These are phyloP conservation scores for Acanthopagrus latus DNA, from an alignment of 2,797 vertebrate genomes.

Conservation along the genomic window DNA sequence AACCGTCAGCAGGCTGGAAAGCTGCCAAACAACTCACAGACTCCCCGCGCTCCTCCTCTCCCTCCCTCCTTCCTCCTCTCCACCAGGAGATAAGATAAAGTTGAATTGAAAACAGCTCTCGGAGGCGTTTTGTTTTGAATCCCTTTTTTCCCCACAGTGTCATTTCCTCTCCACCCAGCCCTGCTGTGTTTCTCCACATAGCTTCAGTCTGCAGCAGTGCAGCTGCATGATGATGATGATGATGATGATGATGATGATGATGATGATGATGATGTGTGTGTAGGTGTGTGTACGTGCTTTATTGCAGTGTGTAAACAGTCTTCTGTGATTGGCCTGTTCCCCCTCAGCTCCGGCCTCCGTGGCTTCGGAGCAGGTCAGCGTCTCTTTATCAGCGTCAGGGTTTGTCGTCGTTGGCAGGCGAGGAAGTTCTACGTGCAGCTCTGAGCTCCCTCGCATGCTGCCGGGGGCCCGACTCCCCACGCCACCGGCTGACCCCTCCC, in stretches of 20 bases:
- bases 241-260: background rate
- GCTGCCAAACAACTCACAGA: constrained; percentile 24
- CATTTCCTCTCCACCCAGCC: constrained; percentile 17
- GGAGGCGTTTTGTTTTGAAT: constrained; percentile 14
- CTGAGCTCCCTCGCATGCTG: background rate
- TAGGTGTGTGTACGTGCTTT: background rate
- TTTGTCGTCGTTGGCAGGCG: constrained; percentile 1
- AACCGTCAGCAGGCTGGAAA: constrained; percentile 43
- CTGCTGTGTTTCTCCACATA: background rate
- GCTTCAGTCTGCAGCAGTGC: background rate
- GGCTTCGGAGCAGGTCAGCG: background rate
- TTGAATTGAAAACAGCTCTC: background rate
- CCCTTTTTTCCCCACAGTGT: background rate
- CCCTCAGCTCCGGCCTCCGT: background rate
- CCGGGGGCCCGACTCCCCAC: background rate
- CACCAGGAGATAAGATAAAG: constrained; percentile 35
- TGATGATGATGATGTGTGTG: background rate
- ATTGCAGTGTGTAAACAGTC: constrained; percentile 5
- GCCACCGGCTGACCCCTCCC: background rate
- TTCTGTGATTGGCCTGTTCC: background rate
- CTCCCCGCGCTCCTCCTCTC: background rate
- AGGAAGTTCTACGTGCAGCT: constrained; percentile 3
- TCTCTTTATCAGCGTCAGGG: background rate
- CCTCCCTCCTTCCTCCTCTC: no score
- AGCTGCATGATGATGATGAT: background rate